Percentiles rank a stretch among this genome's conserved stretches.
These are phyloP conservation scores for Metopia argyrocephala DNA, from an alignment of 2,888 invertebrate genomes.

Conservation along the genomic window DNA sequence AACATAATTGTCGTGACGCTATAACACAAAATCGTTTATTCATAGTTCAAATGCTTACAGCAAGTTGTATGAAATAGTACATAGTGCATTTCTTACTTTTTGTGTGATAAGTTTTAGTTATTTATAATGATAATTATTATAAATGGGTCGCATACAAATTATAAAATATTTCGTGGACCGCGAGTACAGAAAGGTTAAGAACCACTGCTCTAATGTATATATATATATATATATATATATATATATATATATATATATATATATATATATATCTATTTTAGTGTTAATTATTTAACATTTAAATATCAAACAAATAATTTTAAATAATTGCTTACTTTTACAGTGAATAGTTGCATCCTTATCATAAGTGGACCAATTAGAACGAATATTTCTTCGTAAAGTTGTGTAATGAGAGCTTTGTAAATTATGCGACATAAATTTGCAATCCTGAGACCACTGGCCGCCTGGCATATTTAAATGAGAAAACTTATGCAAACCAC, in stretches of 20 bases:
- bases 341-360: constrained; percentile 67
- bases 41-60: too few species aligned
- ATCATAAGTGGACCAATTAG: constrained; percentile 73
- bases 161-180: too few species aligned
- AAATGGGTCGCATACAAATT: too few species aligned
- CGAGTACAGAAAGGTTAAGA: not conserved
- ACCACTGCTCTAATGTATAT: not conserved
- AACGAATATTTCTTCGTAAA: constrained; percentile 78
- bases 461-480: constrained; percentile 88
- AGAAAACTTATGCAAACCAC: constrained; percentile 80
- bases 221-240: not conserved
- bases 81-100: too few species aligned
- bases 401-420: constrained; percentile 83
- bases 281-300: too few species aligned
- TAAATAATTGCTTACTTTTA: constrained; percentile 45
- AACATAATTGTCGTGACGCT: too few species aligned
- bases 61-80: too few species aligned
- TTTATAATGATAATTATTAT: too few species aligned
- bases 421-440: constrained; percentile 85
- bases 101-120: too few species aligned
- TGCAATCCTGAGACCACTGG: constrained; percentile 84
- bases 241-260: too few species aligned
- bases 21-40: too few species aligned
- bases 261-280: not conserved
- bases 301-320: too few species aligned